Conservation (phyloP, 2,113 vertebrate genomes). For the Leuciscus idus region DNA sequence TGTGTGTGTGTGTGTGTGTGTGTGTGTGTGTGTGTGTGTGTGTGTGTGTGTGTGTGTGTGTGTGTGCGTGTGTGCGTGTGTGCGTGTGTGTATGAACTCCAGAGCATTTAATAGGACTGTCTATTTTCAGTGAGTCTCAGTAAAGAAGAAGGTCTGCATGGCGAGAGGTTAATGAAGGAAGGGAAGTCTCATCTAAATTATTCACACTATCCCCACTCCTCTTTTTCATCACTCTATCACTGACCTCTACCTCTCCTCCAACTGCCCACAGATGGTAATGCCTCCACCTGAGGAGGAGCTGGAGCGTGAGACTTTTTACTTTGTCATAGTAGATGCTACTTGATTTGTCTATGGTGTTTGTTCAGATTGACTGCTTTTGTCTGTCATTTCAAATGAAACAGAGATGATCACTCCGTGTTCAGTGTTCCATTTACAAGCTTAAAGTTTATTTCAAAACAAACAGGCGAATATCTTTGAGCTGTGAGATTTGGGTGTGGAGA, state of each 20-base stretch:
- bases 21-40: constrained; percentile 6
- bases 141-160: background rate
- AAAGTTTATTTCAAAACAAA: background rate
- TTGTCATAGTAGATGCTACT: background rate
- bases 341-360: background rate
- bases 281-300: background rate
- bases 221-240: constrained; percentile 46
- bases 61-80: background rate
- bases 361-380: background rate
- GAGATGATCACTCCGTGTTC: background rate
- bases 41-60: constrained; percentile 9
- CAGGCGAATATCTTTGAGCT: background rate
- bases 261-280: constrained; percentile 44
- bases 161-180: constrained; percentile 45
- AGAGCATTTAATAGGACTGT: constrained; percentile 8
- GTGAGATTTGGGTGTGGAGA: constrained; percentile 14
- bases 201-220: constrained; percentile 48
- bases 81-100: background rate
- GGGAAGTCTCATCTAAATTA: constrained; percentile 50
- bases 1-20: background rate
- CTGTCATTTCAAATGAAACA: background rate
- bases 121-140: constrained; percentile 9
- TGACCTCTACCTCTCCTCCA: constrained; percentile 40
- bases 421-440: background rate
- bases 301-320: background rate